Base-by-base conservation (phyloP, 2,797 vertebrate species). In the Micropoecilia bifurca region DNA sequence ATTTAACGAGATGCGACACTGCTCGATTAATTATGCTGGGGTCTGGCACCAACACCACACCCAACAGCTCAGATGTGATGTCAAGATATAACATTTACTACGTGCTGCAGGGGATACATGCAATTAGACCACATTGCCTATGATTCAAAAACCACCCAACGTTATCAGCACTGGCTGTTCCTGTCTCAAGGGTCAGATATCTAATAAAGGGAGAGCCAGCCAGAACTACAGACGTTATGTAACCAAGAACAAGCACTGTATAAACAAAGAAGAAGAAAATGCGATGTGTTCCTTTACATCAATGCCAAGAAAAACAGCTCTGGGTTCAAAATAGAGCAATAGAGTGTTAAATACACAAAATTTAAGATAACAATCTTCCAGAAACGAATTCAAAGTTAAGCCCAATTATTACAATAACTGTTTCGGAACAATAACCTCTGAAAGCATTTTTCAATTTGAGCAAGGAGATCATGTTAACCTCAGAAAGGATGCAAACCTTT, bases 261-360 rank as follows among this genome's bases (percentile, higher is more conserved):
- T 83, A 82, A 90, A 84, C 71, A 85, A 83, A 76, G 72, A 53
- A 83, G 84, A 87, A 83, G 46, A 88, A 88, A 90, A 88, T 72
- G 71, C 41, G 79, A 71, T 68, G 78, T 83, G 55, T 82, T 85
- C 63, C 85, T 93, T 91, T 92, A 76, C 71, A 86, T 43, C 13
- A 63, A 78, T 71, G 91, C 93, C 94, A 94, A 94, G 87, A 85
- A 91, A 88, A 95, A 92, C 90, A 91, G 75, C 18, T 79, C 46
- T 1, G 28, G 83, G 84, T 78, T 66, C 80, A 78, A 69, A 83
- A 73, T 36, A 61, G 61, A 78, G 73, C 72, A 81, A 82, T 46
- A 39, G 41, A 45, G 36, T 30, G 43, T 74, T 73, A 72, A 20
- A 77, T n/a, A 77, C 39, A 78, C 74, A 83, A 16, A 53, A 78